These are phyloP conservation scores for Drosophila virilis DNA, from an alignment of 1,140 invertebrate genomes.

Conservation along the genomic window DNA sequence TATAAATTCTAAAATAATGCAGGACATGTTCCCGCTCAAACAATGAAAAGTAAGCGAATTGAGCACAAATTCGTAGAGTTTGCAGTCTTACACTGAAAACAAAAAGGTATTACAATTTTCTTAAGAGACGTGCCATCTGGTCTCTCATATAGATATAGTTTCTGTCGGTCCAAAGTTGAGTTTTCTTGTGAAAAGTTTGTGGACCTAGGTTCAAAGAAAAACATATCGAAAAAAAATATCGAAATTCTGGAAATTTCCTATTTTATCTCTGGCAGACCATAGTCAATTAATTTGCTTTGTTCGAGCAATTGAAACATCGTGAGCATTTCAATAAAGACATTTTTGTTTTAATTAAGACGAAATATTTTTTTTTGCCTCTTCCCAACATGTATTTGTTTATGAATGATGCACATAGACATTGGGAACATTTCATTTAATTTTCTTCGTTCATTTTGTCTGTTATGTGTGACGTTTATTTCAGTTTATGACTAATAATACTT, in stretches of 20 bases:
- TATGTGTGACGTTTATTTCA: constrained; percentile 1
- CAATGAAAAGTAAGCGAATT: too few relatives aligned
- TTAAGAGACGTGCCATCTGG: too few relatives aligned
- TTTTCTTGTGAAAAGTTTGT: too few relatives aligned
- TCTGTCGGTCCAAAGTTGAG: too few relatives aligned
- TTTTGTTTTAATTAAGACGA: constrained; percentile 4
- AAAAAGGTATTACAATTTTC: too few relatives aligned
- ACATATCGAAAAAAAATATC: too few relatives aligned
- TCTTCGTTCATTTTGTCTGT: neutral
- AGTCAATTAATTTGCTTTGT: neutral
- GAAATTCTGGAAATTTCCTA: neutral
- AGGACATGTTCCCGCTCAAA: too few relatives aligned
- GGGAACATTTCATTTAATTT: neutral
- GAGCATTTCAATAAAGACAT: constrained; percentile 7
- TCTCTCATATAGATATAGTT: too few relatives aligned
- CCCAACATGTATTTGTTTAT: constrained; percentile 3
- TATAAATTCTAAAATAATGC: too few relatives aligned
- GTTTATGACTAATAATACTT: neutral
- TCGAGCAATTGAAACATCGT: constrained; percentile 8
- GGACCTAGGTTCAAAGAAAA: too few relatives aligned
- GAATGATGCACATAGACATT: neutral
- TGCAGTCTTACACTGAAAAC: too few relatives aligned
- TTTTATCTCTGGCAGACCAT: neutral
- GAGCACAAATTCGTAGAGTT: too few relatives aligned
- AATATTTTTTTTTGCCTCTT: constrained; percentile 11